Evolutionary conservation across 2,797 vertebrate species (phyloP), one percentile per base, ranked within the genome.

Genomic region (Chanos chanos): DNA sequence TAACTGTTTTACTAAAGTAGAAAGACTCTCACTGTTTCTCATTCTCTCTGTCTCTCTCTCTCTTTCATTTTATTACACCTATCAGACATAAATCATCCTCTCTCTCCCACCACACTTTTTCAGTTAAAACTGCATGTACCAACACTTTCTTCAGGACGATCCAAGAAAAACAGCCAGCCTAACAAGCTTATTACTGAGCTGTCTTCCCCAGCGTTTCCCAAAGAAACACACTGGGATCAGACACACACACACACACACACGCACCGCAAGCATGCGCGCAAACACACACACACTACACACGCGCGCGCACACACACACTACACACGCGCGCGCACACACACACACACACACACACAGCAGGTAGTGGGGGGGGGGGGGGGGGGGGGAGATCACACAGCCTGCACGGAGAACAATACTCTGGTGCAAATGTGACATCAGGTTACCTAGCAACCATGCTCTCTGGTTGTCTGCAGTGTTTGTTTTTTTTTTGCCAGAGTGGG

Each of bases 371-470:
- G n/a, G 65, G 52, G 50, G 56, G 52, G n/a, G n/a, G n/a, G n/a
- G n/a, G n/a, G n/a, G n/a, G n/a, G n/a, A n/a, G 37, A 70, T 74
- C 64, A 65, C 44, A 34, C 61, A 54, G 61, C 36, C 40, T 62
- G 43, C 52, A 24, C 56, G 40, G 62, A 59, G 59, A 73, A 73
- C 73, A 74, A 73, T 74, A 81, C 81, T 78, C 80, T 60, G 75
- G 77, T 82, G 83, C 82, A 78, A 76, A 34, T n/a, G 78, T 88
- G 88, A 89, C 81, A 82, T 89, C 83, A 80, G 81, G 89, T 89
- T 82, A 73, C 89, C 84, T 89, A 87, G 89, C 88, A 89, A 90
- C 89, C 72, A 61, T 73, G 79, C 83, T 86, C 84, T 81, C 80
- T 77, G 85, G 80, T 80, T 73, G 82, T 87, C 82, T 82, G 83